phyloP scores from a whole-genome alignment of 1,140 invertebrate species.

The Hycleus cichorii region DNA sequence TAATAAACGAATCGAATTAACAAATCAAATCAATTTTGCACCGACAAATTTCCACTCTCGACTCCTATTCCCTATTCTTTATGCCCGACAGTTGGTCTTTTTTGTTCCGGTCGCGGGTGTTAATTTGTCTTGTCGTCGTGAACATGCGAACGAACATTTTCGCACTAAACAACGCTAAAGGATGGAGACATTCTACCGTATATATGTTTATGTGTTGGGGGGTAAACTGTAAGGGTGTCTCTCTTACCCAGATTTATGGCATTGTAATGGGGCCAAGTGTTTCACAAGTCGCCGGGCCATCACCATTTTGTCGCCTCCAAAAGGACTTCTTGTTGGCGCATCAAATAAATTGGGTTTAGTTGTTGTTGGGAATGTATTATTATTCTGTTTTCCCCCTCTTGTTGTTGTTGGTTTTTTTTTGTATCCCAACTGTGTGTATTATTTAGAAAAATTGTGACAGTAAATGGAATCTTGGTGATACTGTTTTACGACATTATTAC shows the following conservation, averaged over 20 bases:
- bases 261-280: constrained; percentile 43
- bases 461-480: constrained; percentile 32
- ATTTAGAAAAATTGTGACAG: constrained; percentile 22
- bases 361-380: not conserved
- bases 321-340: constrained; percentile 33
- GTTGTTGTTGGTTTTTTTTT: not conserved
- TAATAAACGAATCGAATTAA: not conserved
- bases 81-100: not conserved
- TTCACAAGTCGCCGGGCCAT: constrained; percentile 39
- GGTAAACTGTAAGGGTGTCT: constrained; percentile 1
- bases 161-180: constrained; percentile 7
- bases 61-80: no score
- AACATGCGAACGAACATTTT: constrained; percentile 17
- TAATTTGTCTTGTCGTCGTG: constrained; percentile 29
- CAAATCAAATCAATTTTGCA: not conserved
- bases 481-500: constrained; percentile 41
- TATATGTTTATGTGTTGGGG: not conserved
- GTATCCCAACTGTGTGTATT: constrained; percentile 19
- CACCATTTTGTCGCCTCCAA: constrained; percentile 39
- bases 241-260: constrained; percentile 37
- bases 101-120: not conserved
- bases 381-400: no score
- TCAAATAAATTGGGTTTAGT: constrained; percentile 39
- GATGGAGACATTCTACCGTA: constrained; percentile 31
- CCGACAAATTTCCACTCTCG: no score